Evolutionary conservation across 2,797 vertebrate species (phyloP), one percentile per base, ranked within the genome.

Genomic region (Hapalemur alaotrensis): DNA sequence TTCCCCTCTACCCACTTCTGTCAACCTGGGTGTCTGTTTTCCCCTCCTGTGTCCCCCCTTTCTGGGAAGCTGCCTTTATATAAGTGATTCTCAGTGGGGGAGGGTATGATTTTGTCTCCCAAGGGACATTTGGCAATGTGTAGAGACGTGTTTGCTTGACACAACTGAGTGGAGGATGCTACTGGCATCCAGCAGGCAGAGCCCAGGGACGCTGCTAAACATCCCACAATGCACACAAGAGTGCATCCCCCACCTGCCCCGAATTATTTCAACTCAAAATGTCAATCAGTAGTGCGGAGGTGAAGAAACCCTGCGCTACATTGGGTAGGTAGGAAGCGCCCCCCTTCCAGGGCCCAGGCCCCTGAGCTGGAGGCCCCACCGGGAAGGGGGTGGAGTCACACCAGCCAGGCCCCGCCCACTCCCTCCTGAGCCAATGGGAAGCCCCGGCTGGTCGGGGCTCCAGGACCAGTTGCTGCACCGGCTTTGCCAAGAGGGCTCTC

Each of bases 201-300:
- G 76, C 4, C 14, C 73, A 9, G n/a, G 22, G 41, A 7, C 11
- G 12, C 57, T 43, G 57, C 10, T 43, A 17, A 35, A 43, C 7
- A 3, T 0, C 25, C 28, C 13, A 28, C 1, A 5, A 22, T 1
- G 28, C 20, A 2, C 63, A 4, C 20, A 13, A 17, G 15, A 10
- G 30, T 38, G n/a, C 50, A 41, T n/a, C 18, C 12, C 13, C 9
- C 61, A 17, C 78, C 85, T 22, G 13, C 23, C 61, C n/a, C 17
- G n/a, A 5, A 10, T 63, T 20, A 43, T 25, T 30, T 72, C 52
- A 2, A 7, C 50, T 23, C 46, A 25, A 20, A 10, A 8, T 20
- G n/a, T 72, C 46, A n/a, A 2, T 72, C 46, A n/a, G 1, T 0
- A 14, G 46, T 2, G 23, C 1, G 0, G 20, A 72, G 38, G 46